Conservation (phyloP, 2,797 vertebrate species). For the Pangasius mekongensis region DNA sequence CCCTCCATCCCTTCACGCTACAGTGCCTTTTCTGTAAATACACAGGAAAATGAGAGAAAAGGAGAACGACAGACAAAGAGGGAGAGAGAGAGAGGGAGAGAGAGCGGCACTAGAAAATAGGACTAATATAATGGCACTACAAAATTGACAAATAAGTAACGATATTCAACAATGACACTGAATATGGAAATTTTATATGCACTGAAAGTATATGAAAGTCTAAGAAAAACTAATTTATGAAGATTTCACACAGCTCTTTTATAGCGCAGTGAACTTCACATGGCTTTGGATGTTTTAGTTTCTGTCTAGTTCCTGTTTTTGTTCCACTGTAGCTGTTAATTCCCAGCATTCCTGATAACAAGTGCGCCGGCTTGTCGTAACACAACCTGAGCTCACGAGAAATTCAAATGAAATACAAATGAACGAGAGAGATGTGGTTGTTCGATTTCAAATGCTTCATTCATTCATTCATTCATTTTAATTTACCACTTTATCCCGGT, state of each 20-base stretch:
- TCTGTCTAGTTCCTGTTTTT: neutral
- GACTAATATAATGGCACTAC: neutral
- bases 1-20: slow-evolving; percentile 69
- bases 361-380: neutral
- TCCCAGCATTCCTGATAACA: neutral
- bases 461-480: neutral
- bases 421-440: neutral
- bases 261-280: neutral
- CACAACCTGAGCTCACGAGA: neutral
- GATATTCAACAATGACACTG: neutral
- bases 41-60: slow-evolving; percentile 48
- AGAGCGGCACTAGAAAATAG: neutral
- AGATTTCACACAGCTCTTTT: neutral
- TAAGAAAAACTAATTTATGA: neutral
- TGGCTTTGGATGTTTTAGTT: neutral
- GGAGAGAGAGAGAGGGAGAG: slow-evolving; percentile 7
- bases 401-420: slow-evolving; percentile 27
- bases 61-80: slow-evolving; percentile 50
- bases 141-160: slow-evolving; percentile 1
- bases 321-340: neutral
- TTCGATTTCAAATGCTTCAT: neutral
- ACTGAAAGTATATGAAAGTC: neutral
- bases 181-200: neutral
- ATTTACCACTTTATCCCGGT: neutral
- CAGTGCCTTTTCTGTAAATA: slow-evolving; percentile 73